Base-by-base conservation (phyloP, 2,888 invertebrate species). In the Ernsta delagoae region DNA sequence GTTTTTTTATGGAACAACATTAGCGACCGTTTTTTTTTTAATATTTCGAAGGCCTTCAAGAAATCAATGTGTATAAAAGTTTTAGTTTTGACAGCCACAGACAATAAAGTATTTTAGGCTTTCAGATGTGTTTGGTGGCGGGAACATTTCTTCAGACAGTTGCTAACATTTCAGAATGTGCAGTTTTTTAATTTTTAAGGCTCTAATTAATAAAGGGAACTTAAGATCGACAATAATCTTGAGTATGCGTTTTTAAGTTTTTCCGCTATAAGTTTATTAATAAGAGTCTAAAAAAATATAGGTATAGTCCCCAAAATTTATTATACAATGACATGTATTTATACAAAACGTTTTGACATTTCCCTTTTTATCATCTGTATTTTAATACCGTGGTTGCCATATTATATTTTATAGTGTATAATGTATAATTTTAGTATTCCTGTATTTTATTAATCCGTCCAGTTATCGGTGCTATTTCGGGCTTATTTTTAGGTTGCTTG, bases 311-410 rank as follows among this genome's bases (percentile, higher is more conserved):
- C 48, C 6, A 7, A 6, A 53, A 53, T 50, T 50, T 16, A 2
- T 50, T 39, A 39, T 24, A 24, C 24, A 24, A 24, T 24, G 24
- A 24, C 24, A 24, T 24, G 24, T 5, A 39, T 39, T 5, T 39
- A 5, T 6, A 39, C 41, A 39, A 54, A 63, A 64, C 64, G 12
- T 70, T n/a, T 45, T n/a, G n/a, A n/a, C 41, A 43, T 24, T 36
- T 36, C 12, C 36, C 36, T 69, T 16, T 69, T 48, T n/a, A n/a
- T 68, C 50, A 69, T 70, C 62, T 73, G 70, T 73, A 67, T 45
- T 65, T 72, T 72, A 70, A 67, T 73, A 72, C 73, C 72, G 79
- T 80, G 79, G 89, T 87, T 92, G 92, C 92, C 92, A 92, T 92
- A 92, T 89, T 85, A 85, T 54, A 70, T 64, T 84, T 81, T 56